Evolutionary conservation across 2,113 vertebrate species (phyloP).

Genomic region (Nothocercus nigrocapillus): DNA sequence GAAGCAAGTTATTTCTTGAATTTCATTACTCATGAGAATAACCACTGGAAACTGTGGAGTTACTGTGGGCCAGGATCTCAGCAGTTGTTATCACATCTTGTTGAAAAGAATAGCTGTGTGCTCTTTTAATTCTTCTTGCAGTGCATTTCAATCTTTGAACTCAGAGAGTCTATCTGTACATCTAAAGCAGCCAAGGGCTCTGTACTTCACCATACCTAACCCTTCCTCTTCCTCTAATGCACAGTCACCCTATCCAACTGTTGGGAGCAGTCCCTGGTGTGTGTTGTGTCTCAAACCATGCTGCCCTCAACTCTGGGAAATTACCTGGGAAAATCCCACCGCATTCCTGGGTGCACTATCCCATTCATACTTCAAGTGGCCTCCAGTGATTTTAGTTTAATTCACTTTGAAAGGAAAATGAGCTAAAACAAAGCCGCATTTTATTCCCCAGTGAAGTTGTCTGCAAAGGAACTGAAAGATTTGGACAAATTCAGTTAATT

Average conservation of each 20-base stretch:
- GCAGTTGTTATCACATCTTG: not conserved
- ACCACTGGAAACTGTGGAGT: not conserved
- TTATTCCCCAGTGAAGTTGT: slow-evolving; percentile 8
- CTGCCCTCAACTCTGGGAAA: not conserved
- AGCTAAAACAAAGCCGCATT: not conserved
- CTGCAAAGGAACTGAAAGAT: not conserved
- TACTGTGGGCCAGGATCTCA: not conserved
- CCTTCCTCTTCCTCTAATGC: not conserved
- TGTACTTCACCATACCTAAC: not conserved
- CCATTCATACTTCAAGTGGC: not conserved
- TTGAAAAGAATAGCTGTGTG: not conserved
- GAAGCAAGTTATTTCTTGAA: not conserved
- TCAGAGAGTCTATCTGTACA: not conserved
- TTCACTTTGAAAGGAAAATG: not conserved
- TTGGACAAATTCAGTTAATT: not conserved
- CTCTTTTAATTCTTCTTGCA: not conserved
- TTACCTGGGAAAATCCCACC: not conserved
- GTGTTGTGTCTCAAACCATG: not conserved
- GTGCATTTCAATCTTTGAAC: not conserved
- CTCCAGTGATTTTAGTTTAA: slow-evolving; percentile 5
- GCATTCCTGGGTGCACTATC: not conserved
- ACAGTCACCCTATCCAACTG: not conserved
- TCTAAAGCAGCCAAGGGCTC: not conserved
- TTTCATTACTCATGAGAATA: not conserved
- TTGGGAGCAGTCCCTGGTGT: not conserved